These are phyloP conservation scores for Actinostola sp. DNA, from an alignment of 92 coral and sea anemone genomes.

Conservation along the genomic window DNA sequence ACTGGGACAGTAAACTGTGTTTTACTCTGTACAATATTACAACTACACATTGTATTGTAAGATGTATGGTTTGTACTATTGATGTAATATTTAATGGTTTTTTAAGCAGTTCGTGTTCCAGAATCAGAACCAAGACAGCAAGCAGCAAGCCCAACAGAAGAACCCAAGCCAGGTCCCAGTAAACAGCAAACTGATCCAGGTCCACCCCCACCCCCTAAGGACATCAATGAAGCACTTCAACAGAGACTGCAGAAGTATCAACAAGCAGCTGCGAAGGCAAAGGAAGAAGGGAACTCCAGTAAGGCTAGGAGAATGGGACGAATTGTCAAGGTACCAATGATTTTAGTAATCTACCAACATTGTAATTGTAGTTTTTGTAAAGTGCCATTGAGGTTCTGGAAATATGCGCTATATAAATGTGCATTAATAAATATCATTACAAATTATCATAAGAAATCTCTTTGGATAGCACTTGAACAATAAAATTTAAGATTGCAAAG, in stretches of 20 bases:
- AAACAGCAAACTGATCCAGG: conserved; percentile 40
- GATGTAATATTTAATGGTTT: background rate
- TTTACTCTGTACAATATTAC: too few species aligned
- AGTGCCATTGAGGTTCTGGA: too few species aligned
- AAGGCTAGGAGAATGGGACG: conserved; percentile 97
- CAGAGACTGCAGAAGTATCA: conserved; percentile 88
- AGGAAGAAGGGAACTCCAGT: conserved; percentile 82
- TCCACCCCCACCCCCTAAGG: conserved; percentile 92
- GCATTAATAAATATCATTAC: too few species aligned
- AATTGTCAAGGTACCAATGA: conserved; percentile 78
- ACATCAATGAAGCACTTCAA: conserved; percentile 82
- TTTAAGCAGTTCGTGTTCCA: conserved; percentile 12
- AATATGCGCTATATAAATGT: background rate
- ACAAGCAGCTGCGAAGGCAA: conserved; percentile 79
- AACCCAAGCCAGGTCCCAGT: conserved; percentile 51
- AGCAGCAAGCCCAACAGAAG: conserved; percentile 48
- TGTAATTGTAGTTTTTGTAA: background rate
- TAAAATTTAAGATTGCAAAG: too few species aligned
- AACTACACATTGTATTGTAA: background rate
- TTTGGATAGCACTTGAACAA: too few species aligned
- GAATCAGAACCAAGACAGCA: conserved; percentile 37
- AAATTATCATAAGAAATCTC: too few species aligned
- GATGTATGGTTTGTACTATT: background rate
- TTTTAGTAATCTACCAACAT: background rate
- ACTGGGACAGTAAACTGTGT: too few species aligned